Conservation (phyloP, 2,113 vertebrate genomes). For the Larimichthys polyactis region DNA sequence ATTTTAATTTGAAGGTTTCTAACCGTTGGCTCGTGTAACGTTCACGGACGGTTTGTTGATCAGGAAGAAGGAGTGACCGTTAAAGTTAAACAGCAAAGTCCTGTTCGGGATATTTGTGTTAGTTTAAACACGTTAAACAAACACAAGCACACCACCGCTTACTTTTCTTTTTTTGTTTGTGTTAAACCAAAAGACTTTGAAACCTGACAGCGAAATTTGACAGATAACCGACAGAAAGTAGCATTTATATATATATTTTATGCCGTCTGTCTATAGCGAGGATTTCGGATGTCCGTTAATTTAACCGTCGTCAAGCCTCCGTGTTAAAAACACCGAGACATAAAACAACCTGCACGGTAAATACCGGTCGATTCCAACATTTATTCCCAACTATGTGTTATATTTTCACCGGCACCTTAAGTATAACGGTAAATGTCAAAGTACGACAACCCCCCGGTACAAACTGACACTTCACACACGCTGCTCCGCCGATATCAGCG, state of each 20-base stretch:
- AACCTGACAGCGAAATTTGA: background rate
- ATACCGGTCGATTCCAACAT: background rate
- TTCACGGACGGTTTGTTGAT: constrained; percentile 1
- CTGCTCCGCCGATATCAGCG: too few species aligned
- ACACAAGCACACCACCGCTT: background rate
- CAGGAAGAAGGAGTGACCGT: constrained; percentile 55
- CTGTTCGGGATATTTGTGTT: background rate
- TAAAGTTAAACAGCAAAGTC: constrained; percentile 41
- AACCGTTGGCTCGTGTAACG: background rate
- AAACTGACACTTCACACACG: constrained; percentile 17
- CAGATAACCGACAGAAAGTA: constrained; percentile 12
- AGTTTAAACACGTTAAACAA: constrained; percentile 18
- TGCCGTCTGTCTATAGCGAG: background rate
- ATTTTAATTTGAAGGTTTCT: background rate
- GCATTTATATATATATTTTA: background rate
- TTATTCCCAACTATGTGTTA: too few species aligned
- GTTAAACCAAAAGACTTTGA: background rate
- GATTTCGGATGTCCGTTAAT: background rate
- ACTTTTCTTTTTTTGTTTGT: background rate
- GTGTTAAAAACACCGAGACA: background rate
- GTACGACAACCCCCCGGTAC: background rate
- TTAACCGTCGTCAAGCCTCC: background rate
- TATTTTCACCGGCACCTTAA: background rate
- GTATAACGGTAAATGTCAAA: constrained; percentile 4
- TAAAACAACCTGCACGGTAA: background rate